Conservation (phyloP, 2,888 invertebrate genomes). For the Hydropsyche betteni region DNA sequence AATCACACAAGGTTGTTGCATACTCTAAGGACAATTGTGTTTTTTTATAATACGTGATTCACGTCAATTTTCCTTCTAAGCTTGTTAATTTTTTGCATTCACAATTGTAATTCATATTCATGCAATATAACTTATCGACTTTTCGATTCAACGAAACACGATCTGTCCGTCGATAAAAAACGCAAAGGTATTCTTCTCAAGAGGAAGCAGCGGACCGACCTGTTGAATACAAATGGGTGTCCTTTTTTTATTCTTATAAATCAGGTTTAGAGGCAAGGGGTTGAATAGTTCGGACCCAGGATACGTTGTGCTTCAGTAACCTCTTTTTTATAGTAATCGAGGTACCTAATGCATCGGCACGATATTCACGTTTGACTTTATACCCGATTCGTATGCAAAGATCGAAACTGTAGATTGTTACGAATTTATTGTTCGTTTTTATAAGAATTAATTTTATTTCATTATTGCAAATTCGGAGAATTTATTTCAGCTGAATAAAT, state of each 20-base stretch:
- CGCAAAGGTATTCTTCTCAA: constrained; percentile 2
- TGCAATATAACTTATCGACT: neutral
- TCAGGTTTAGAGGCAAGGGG: neutral
- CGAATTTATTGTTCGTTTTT: too few species aligned
- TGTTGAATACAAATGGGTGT: constrained; percentile 7
- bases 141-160: neutral
- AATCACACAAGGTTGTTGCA: constrained; percentile 19
- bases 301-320: constrained; percentile 41
- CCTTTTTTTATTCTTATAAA: too few species aligned
- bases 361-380: neutral
- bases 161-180: neutral
- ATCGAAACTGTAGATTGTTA: too few species aligned
- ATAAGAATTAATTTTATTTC: too few species aligned
- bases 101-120: neutral
- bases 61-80: neutral
- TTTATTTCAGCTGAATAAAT: too few species aligned
- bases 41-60: neutral
- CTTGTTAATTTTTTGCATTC: neutral
- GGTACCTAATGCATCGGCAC: constrained; percentile 1
- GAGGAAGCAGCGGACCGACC: constrained; percentile 6
- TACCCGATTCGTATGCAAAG: too few species aligned
- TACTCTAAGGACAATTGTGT: neutral
- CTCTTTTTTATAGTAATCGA: constrained; percentile 11
- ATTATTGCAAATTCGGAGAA: too few species aligned
- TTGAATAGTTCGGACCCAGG: constrained; percentile 35